Evolutionary conservation across 2,797 vertebrate species (phyloP), one percentile per base, ranked within the genome.

Genomic region (Trachurus trachurus): DNA sequence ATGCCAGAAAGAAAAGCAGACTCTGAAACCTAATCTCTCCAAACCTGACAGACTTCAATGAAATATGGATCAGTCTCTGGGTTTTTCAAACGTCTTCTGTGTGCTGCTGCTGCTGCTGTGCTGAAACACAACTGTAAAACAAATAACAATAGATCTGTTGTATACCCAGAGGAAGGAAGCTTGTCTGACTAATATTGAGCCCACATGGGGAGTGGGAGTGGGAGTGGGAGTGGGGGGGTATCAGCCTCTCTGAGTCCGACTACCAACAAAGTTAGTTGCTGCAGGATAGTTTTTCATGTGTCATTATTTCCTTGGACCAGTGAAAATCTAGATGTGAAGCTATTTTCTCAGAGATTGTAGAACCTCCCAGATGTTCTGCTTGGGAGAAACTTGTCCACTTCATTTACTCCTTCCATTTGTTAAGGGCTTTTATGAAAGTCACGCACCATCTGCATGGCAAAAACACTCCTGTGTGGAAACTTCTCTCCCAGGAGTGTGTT

Each of bases 361-460:
- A 87, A 87, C 82, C 87, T 84, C 64, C 80, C 75, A 79, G 81
- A 89, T 81, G 89, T 94, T 93, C 81, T 65, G 75, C 79, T 87
- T 78, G 84, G 85, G 65, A 75, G 87, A 40, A 91, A 86, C 83
- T 88, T 26, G 91, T 93, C 92, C 83, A 89, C 69, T 92, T 89
- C 90, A 85, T 89, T 92, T 91, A 91, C 78, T 83, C 47, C 71
- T 82, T 85, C 87, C 81, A 92, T 93, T 90, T 92, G 91, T 92
- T 90, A 90, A 71, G 61, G 73, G 73, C 74, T 87, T 81, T 89
- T 87, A 85, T 89, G 74, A 86, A 76, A 89, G 91, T 90, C 86
- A 87, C 47, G 67, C 90, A 84, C 82, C 88, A 91, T 91, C 90
- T 92, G 87, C 88, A 90, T 87, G 87, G 71, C 47, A 64, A 69